A percentile compares a stretch with the other conserved stretches of the same genome.
phyloP scores from a whole-genome alignment of 2,113 vertebrate genomes.

The Galbula dea region DNA sequence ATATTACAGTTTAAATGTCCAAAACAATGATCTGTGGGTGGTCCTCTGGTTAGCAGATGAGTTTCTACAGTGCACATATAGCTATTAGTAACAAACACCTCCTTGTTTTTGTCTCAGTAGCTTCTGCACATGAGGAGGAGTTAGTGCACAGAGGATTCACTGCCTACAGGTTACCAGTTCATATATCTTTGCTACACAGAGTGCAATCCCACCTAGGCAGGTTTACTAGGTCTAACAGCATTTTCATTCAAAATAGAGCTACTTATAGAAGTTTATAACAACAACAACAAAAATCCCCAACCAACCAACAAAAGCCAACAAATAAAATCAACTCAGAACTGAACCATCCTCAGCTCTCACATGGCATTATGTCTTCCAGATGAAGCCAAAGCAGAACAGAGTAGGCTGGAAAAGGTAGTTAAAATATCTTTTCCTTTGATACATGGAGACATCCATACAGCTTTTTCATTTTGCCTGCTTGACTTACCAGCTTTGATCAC shows the following conservation, averaged over 20 bases:
- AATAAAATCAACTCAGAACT: neutral
- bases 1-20: constrained; percentile 49
- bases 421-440: neutral
- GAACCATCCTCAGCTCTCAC: neutral
- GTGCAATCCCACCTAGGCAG: neutral
- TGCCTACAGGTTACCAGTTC: neutral
- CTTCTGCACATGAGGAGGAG: neutral
- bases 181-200: neutral
- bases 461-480: neutral
- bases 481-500: neutral
- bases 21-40: constrained; percentile 70
- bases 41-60: constrained; percentile 54
- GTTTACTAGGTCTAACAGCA: neutral
- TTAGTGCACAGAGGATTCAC: neutral
- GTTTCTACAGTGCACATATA: constrained; percentile 34
- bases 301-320: too few species aligned
- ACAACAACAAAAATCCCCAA: too few species aligned
- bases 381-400: neutral
- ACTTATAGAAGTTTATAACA: neutral
- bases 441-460: neutral
- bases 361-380: neutral
- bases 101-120: neutral
- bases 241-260: neutral
- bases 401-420: neutral
- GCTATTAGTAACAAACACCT: constrained; percentile 29